Evolutionary conservation across 2,888 invertebrate genomes (phyloP).

Genomic region (Lasioglossum calceatum): DNA sequence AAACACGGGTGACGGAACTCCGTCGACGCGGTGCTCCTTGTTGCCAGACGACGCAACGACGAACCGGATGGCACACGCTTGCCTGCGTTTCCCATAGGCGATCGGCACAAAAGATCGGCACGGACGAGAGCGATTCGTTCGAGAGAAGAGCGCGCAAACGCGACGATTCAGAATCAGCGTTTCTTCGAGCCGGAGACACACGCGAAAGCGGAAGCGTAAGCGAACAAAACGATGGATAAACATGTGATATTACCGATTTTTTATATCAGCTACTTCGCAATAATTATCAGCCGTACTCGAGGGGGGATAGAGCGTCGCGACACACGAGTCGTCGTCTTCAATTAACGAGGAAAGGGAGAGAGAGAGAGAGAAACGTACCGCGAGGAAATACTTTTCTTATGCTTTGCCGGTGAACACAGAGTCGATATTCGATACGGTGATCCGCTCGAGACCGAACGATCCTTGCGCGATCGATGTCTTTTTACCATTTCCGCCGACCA

Average conservation of each 20-base stretch:
- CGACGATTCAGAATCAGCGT: neutral
- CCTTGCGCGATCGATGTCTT: neutral
- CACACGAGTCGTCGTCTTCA: constrained; percentile 53
- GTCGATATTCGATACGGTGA: constrained; percentile 11
- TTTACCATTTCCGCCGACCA: neutral
- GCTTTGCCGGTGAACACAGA: neutral
- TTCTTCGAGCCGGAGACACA: neutral
- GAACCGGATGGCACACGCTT: neutral
- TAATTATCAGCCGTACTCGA: constrained; percentile 63
- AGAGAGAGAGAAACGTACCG: no score
- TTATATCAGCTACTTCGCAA: constrained; percentile 74
- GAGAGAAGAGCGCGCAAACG: neutral
- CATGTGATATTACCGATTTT: constrained; percentile 75
- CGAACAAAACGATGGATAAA: constrained; percentile 47
- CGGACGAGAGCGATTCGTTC: neutral
- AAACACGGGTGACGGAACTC: neutral
- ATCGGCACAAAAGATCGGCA: neutral
- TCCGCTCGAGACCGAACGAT: neutral
- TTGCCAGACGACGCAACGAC: neutral
- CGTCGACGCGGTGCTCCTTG: neutral
- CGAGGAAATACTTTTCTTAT: neutral
- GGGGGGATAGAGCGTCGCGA: constrained; percentile 46
- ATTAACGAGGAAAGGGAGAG: neutral
- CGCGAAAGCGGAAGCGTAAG: neutral
- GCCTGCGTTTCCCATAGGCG: constrained; percentile 1